Conservation (phyloP, 2,888 invertebrate genomes). For the Callyntrura sp. region DNA sequence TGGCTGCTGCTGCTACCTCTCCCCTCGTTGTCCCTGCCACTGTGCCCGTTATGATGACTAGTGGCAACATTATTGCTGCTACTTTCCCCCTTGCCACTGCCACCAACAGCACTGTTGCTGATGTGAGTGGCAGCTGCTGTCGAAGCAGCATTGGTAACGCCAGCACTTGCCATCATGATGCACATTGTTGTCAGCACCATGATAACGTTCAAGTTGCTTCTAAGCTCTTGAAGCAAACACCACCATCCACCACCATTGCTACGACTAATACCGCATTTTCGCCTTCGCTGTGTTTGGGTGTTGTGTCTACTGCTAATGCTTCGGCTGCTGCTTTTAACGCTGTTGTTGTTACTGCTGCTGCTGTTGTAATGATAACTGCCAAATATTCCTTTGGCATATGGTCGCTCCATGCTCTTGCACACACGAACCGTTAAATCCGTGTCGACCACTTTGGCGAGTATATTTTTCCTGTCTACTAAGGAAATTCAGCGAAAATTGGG, state of each 20-base stretch:
- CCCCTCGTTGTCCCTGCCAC: slow-evolving; percentile 26
- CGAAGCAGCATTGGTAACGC: slow-evolving; percentile 63
- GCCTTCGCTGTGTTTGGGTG: slow-evolving; percentile 42
- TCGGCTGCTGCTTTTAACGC: slow-evolving; percentile 13
- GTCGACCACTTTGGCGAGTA: slow-evolving; percentile 39
- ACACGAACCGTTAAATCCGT: slow-evolving; percentile 51
- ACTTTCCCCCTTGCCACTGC: not conserved
- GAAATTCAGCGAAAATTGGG: not conserved
- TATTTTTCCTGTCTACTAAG: not conserved
- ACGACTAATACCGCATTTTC: slow-evolving; percentile 58
- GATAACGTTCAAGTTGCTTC: slow-evolving; percentile 66
- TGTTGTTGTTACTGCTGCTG: slow-evolving; percentile 23
- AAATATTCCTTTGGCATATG: slow-evolving; percentile 72
- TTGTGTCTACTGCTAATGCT: slow-evolving; percentile 2
- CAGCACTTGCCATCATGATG: slow-evolving; percentile 67
- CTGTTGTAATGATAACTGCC: slow-evolving; percentile 61
- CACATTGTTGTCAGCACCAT: slow-evolving; percentile 73
- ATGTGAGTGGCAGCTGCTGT: slow-evolving; percentile 58
- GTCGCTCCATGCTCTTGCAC: slow-evolving; percentile 72
- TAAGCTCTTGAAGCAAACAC: slow-evolving; percentile 52
- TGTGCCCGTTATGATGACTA: slow-evolving; percentile 26
- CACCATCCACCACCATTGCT: slow-evolving; percentile 60
- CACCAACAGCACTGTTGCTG: slow-evolving; percentile 27
- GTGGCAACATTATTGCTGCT: slow-evolving; percentile 30
- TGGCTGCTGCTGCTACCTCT: slow-evolving; percentile 25